These are phyloP conservation scores for Heterodera schachtii DNA, from an alignment of 1,140 invertebrate genomes.

Conservation along the genomic window DNA sequence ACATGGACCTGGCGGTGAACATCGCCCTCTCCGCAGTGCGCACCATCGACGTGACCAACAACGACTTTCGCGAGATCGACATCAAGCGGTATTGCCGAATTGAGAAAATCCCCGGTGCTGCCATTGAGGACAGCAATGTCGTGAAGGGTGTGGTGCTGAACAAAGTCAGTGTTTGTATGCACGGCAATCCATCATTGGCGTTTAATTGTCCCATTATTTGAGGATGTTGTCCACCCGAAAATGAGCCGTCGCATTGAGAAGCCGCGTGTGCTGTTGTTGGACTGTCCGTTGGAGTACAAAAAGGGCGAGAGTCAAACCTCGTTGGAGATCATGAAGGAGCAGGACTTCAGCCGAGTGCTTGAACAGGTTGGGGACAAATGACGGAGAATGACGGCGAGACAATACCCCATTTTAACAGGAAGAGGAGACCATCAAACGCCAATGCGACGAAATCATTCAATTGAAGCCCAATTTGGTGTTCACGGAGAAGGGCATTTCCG, in stretches of 20 bases:
- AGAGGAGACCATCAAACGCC: constrained; percentile 88
- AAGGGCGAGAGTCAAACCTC: constrained; percentile 98
- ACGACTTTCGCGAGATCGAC: constrained; percentile 87
- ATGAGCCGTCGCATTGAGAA: constrained; percentile 94
- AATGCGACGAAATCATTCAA: constrained; percentile 89
- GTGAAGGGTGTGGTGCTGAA: constrained; percentile 95
- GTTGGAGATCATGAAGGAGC: constrained; percentile 90
- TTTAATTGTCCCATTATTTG: neutral
- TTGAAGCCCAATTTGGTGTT: constrained; percentile 94
- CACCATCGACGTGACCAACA: constrained; percentile 84
- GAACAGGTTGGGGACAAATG: constrained; percentile 43
- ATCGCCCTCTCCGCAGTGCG: constrained; percentile 93
- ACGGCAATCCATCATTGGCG: neutral
- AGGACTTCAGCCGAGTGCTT: constrained; percentile 89
- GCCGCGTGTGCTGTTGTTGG: constrained; percentile 88
- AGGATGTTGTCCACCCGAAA: constrained; percentile 92
- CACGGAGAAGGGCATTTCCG: constrained; percentile 96
- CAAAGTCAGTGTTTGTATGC: constrained; percentile 71
- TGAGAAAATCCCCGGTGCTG: constrained; percentile 94
- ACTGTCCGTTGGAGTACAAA: constrained; percentile 96
- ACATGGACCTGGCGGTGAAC: constrained; percentile 88
- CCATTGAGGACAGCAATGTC: constrained; percentile 91
- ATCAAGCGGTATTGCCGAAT: constrained; percentile 98
- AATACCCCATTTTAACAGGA: constrained; percentile 71
- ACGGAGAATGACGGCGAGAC: no score